A percentile compares a stretch with the other conserved stretches of the same genome.
Evolutionary conservation across 2,113 vertebrate genomes (phyloP).

Genomic region (Indri indri): DNA sequence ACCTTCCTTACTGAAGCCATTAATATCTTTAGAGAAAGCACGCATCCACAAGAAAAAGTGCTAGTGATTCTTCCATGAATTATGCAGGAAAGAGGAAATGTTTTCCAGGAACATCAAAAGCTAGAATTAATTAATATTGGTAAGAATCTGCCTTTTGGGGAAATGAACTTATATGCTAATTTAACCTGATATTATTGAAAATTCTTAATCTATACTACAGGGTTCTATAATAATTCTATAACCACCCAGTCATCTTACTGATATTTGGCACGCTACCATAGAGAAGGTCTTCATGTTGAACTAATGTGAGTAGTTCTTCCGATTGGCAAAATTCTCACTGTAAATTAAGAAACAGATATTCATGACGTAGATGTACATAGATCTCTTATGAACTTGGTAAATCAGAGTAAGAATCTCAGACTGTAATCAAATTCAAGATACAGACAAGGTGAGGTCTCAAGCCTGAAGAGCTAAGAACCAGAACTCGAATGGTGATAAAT

Average conservation of each 20-base stretch:
- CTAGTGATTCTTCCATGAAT: background rate
- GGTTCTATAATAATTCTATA: background rate
- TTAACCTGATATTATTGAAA: background rate
- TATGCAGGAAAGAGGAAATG: background rate
- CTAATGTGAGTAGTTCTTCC: background rate
- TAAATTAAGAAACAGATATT: background rate
- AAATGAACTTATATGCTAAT: background rate
- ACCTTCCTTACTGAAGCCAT: background rate
- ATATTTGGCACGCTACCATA: background rate
- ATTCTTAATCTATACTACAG: background rate
- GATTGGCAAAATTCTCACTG: background rate
- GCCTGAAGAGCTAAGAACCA: background rate
- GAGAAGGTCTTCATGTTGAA: background rate
- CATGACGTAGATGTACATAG: background rate
- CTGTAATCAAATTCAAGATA: background rate
- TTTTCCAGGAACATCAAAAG: background rate
- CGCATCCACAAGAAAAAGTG: background rate
- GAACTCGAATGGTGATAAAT: background rate
- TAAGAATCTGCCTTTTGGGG: background rate
- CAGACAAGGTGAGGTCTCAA: background rate
- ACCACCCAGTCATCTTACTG: background rate
- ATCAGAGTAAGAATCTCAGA: background rate
- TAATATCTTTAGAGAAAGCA: background rate
- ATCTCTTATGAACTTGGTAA: background rate
- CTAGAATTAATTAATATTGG: background rate